These are phyloP conservation scores for Diaphora mendica DNA, from an alignment of 2,888 invertebrate species.

Conservation along the genomic window DNA sequence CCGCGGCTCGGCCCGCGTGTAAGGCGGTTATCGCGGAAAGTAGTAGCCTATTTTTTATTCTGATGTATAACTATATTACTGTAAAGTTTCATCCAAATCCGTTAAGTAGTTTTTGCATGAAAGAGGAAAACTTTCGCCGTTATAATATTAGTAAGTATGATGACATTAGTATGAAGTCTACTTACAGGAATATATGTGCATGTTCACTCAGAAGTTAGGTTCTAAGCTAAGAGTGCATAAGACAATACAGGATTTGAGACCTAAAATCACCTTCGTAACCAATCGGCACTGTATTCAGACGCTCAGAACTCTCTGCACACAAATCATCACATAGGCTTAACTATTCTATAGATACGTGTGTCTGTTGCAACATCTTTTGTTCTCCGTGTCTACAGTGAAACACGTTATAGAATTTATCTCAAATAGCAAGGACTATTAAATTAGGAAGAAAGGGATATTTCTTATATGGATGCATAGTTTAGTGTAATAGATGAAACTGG, in stretches of 20 bases:
- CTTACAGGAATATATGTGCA: too few relatives aligned
- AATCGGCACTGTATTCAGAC: neutral
- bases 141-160: too few relatives aligned
- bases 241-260: neutral
- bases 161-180: too few relatives aligned
- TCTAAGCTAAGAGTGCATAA: neutral
- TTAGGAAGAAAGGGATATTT: neutral
- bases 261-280: neutral
- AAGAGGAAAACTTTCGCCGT: too few relatives aligned
- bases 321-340: slow-evolving; percentile 1
- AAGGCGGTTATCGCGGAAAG: too few relatives aligned
- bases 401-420: neutral
- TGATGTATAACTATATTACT: too few relatives aligned
- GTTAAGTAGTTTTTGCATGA: too few relatives aligned
- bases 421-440: neutral
- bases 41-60: too few relatives aligned
- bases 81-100: too few relatives aligned
- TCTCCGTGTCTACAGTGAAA: neutral
- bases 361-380: neutral
- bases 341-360: neutral
- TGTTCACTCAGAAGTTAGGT: too few relatives aligned
- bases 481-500: neutral
- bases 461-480: neutral
- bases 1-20: too few relatives aligned
- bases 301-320: neutral